phyloP scores from a whole-genome alignment of 2,888 invertebrate genomes.

The Mongoloraphidia duomilia region DNA sequence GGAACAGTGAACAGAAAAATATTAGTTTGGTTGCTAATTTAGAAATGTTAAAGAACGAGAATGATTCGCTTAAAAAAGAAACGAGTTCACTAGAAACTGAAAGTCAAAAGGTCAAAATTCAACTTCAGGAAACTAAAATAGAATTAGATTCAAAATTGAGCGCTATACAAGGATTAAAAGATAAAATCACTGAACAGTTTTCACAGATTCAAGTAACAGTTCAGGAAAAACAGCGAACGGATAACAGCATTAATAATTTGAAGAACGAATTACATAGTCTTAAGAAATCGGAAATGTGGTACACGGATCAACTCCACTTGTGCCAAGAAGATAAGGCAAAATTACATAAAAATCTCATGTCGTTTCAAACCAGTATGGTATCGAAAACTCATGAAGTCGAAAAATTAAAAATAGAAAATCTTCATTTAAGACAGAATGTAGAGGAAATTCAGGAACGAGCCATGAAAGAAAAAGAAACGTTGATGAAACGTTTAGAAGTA shows the following conservation, averaged over 20 bases:
- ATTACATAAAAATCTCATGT: conserved; percentile 9
- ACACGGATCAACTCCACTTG: conserved; percentile 8
- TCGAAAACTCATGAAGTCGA: conserved; percentile 6
- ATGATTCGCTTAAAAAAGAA: conserved; percentile 6
- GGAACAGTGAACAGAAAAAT: conserved; percentile 5
- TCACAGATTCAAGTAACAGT: conserved; percentile 8
- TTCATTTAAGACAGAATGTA: conserved; percentile 5
- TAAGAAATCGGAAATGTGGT: conserved; percentile 11
- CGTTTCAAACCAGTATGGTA: conserved; percentile 7
- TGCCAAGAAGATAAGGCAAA: conserved; percentile 9
- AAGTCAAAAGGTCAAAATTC: conserved; percentile 8
- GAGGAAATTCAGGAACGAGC: conserved; percentile 9
- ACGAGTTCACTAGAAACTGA: conserved; percentile 6
- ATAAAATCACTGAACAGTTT: conserved; percentile 11
- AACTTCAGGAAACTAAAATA: conserved; percentile 9
- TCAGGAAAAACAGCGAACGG: conserved; percentile 9
- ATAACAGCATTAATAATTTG: conserved; percentile 6
- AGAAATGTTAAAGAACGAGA: conserved; percentile 6
- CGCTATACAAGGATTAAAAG: conserved; percentile 7
- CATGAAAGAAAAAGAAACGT: conserved; percentile 8
- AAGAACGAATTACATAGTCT: conserved; percentile 8
- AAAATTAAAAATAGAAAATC: conserved; percentile 7
- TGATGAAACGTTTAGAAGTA: conserved; percentile 7
- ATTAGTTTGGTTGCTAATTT: conserved; percentile 6
- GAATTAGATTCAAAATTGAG: conserved; percentile 9